A percentile compares a stretch with the other conserved stretches of the same genome.
These are phyloP conservation scores for Coptotermes formosanus DNA, from an alignment of 1,140 invertebrate species.

Conservation along the genomic window DNA sequence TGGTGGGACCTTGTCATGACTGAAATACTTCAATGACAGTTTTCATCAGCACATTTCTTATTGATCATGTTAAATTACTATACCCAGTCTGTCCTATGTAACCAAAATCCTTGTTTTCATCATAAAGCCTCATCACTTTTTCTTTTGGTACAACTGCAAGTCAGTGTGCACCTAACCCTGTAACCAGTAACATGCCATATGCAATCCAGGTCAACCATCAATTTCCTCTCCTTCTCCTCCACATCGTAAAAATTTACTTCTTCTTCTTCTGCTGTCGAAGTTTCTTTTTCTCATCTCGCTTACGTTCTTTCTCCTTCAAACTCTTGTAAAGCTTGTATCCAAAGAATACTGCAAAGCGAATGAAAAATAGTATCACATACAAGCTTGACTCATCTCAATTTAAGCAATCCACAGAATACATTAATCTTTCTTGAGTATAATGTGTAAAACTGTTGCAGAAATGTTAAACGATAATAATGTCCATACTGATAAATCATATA, in stretches of 20 bases:
- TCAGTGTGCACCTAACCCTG: background rate
- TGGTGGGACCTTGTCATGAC: background rate
- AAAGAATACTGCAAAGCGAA: conserved; percentile 71
- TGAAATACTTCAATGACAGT: background rate
- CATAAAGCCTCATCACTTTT: background rate
- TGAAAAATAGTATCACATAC: no score
- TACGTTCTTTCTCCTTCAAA: conserved; percentile 66
- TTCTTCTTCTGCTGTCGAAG: conserved; percentile 61
- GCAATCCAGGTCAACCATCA: background rate
- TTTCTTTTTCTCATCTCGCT: conserved; percentile 69
- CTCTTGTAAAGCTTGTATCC: conserved; percentile 79
- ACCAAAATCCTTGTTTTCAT: background rate
- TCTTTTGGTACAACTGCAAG: background rate
- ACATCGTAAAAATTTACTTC: conserved; percentile 46
- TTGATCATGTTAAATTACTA: background rate
- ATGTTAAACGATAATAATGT: no score
- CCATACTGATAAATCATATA: no score
- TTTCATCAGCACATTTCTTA: background rate
- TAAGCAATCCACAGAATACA: no score
- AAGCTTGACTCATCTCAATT: no score
- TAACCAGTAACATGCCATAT: background rate
- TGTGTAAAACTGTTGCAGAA: no score
- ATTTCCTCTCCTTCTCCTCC: background rate
- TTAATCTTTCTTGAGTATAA: no score
- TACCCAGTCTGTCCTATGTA: background rate